These are phyloP conservation scores for Gonioctena quinquepunctata DNA, from an alignment of 1,140 invertebrate genomes.

Conservation along the genomic window DNA sequence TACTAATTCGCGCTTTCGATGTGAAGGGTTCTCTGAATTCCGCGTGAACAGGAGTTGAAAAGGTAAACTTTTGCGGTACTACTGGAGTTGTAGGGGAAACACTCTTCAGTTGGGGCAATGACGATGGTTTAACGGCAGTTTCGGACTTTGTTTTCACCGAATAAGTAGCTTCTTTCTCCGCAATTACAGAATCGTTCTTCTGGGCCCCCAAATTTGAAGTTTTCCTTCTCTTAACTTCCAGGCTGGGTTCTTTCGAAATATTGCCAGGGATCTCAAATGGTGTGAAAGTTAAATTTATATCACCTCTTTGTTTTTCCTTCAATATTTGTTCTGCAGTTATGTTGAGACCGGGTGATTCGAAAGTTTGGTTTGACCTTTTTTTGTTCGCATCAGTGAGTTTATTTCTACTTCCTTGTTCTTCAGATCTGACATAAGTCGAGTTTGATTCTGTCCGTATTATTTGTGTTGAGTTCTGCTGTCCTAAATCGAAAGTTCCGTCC, in stretches of 20 bases:
- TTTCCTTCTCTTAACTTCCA: slow-evolving; percentile 27
- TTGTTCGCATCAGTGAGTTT: slow-evolving; percentile 3
- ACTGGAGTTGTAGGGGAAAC: background rate
- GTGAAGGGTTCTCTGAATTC: background rate
- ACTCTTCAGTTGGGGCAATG: slow-evolving; percentile 26
- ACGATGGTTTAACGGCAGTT: slow-evolving; percentile 27
- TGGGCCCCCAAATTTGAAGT: slow-evolving; percentile 5
- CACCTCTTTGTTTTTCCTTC: background rate
- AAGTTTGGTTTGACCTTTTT: slow-evolving; percentile 22
- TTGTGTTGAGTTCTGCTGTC: background rate
- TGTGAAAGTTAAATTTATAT: background rate
- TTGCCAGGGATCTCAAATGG: slow-evolving; percentile 23
- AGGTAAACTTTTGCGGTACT: background rate
- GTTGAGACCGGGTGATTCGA: background rate
- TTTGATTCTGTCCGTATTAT: too few species aligned
- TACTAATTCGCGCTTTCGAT: slow-evolving; percentile 5
- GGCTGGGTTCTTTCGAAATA: slow-evolving; percentile 14
- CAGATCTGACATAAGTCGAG: background rate
- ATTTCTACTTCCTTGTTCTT: background rate
- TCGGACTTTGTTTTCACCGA: background rate
- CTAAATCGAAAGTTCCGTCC: background rate
- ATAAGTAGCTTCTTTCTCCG: slow-evolving; percentile 1
- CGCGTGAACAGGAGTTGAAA: background rate
- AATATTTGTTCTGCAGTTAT: background rate
- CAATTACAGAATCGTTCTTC: too few species aligned